Conservation (phyloP, 2,797 vertebrate species). For the Periparus ater region DNA sequence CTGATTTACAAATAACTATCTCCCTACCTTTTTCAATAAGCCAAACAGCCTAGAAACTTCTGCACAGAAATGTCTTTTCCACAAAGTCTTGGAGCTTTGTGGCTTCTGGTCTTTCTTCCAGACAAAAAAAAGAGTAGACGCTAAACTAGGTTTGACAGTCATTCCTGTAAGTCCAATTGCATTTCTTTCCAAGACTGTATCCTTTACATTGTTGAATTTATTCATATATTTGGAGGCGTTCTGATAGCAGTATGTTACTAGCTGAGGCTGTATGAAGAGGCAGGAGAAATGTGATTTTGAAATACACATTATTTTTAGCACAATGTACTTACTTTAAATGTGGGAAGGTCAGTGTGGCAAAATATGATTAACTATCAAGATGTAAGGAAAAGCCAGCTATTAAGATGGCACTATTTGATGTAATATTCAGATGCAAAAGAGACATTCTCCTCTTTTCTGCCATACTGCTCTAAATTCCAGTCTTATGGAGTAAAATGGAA, state of each 20-base stretch:
- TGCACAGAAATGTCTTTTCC: background rate
- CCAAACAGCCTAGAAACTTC: background rate
- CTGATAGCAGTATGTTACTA: background rate
- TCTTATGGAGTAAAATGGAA: accelerated
- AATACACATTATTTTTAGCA: background rate
- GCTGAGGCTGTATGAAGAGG: background rate
- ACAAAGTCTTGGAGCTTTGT: background rate
- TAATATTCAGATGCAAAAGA: background rate
- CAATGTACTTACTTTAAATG: background rate
- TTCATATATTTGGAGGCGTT: background rate
- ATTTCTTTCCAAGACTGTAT: background rate
- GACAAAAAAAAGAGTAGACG: background rate
- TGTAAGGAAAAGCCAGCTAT: background rate
- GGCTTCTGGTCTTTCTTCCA: background rate
- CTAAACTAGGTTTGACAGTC: background rate
- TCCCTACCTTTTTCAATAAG: background rate
- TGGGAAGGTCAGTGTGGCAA: background rate
- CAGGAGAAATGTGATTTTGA: background rate
- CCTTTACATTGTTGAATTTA: background rate
- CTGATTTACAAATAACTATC: background rate
- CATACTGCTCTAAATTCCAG: background rate
- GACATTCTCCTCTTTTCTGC: background rate
- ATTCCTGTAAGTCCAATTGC: background rate
- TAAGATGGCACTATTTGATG: background rate
- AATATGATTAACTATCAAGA: background rate